Percentiles rank a stretch among this genome's conserved stretches.
These are phyloP conservation scores for Mus spicilegus DNA, from an alignment of 2,113 vertebrate genomes.

Conservation along the genomic window DNA sequence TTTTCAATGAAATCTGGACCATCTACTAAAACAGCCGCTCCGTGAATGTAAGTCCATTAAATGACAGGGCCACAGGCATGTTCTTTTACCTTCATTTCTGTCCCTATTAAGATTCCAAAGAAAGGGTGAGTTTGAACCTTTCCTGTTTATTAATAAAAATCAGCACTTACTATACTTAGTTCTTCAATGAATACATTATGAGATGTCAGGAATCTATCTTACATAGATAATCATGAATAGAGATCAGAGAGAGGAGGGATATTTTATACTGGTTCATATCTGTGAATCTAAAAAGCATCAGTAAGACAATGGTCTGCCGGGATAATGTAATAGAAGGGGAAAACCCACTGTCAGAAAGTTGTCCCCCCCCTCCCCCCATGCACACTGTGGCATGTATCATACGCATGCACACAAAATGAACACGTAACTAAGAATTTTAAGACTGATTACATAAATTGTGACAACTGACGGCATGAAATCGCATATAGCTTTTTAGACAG, in stretches of 20 bases:
- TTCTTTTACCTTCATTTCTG: neutral
- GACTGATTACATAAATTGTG: neutral
- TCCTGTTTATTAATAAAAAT: constrained; percentile 26
- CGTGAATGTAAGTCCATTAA: neutral
- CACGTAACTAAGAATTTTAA: neutral
- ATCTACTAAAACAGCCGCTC: neutral
- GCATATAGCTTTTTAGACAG: neutral
- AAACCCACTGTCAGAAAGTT: no score
- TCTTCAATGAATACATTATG: constrained; percentile 39
- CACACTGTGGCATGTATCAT: no score
- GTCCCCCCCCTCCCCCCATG: no score
- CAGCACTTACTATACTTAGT: neutral
- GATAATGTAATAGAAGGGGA: neutral
- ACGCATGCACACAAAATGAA: no score
- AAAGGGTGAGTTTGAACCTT: neutral
- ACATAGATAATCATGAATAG: neutral
- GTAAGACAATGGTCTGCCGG: neutral
- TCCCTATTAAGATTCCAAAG: constrained; percentile 9
- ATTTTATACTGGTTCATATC: constrained; percentile 8
- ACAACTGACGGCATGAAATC: neutral
- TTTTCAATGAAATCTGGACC: constrained; percentile 28
- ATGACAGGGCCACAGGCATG: neutral
- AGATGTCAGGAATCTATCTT: constrained; percentile 32
- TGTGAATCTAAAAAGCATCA: neutral
- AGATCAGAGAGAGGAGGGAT: neutral